phyloP scores from a whole-genome alignment of 1,140 invertebrate genomes.

The Ooceraea biroi region DNA sequence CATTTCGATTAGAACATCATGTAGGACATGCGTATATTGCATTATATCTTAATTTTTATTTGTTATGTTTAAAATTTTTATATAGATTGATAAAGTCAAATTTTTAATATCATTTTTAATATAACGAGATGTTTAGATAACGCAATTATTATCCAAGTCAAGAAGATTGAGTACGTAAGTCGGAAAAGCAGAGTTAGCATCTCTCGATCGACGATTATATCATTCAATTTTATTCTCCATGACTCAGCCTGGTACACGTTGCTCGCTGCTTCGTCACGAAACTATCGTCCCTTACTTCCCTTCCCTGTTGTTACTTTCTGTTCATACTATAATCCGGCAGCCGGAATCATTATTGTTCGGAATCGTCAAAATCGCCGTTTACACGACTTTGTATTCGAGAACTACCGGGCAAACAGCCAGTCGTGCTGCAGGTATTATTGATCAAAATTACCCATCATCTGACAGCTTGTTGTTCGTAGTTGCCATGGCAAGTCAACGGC shows the following conservation, averaged over 20 bases:
- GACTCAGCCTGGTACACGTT: constrained; percentile 57
- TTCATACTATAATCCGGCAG: constrained; percentile 46
- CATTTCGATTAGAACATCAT: no score
- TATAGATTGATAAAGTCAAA: no score
- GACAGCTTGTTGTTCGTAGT: constrained; percentile 86
- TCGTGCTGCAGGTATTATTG: constrained; percentile 83
- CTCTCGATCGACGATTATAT: constrained; percentile 53
- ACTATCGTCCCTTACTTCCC: constrained; percentile 15
- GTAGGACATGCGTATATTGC: no score
- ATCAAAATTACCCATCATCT: constrained; percentile 86
- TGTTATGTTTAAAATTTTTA: no score
- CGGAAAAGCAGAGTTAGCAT: constrained; percentile 48
- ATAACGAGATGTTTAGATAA: constrained; percentile 1
- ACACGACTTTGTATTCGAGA: constrained; percentile 63
- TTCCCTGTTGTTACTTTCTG: constrained; percentile 27
- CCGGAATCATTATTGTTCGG: constrained; percentile 56
- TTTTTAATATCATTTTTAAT: neutral
- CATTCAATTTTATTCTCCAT: constrained; percentile 44
- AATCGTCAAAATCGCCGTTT: constrained; percentile 53
- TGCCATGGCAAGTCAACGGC: constrained; percentile 81
- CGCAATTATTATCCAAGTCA: constrained; percentile 10
- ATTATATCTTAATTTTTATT: no score
- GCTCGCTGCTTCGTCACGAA: constrained; percentile 46
- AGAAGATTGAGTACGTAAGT: constrained; percentile 18
- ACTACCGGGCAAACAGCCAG: constrained; percentile 68